Conservation (phyloP, 2,113 vertebrate genomes). For the Mirounga angustirostris region DNA sequence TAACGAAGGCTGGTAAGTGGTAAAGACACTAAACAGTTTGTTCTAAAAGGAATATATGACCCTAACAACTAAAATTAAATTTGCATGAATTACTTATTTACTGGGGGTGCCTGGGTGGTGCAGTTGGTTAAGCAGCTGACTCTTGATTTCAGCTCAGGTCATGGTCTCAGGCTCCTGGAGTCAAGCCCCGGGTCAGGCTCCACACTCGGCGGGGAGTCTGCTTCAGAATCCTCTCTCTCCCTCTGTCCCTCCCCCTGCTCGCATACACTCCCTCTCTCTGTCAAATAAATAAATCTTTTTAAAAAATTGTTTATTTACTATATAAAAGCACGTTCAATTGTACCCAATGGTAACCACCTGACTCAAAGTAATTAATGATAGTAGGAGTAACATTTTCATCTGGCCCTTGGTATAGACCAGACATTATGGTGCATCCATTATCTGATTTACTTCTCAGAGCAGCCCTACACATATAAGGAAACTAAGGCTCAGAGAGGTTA, state of each 20-base stretch:
- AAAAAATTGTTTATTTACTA: background rate
- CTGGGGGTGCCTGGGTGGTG: background rate
- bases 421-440: background rate
- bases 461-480: background rate
- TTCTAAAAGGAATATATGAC: background rate
- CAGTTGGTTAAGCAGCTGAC: background rate
- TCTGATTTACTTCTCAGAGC: background rate
- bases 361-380: background rate
- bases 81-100: constrained; percentile 27
- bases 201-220: background rate
- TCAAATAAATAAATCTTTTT: background rate
- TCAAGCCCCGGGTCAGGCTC: accelerated
- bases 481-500: background rate
- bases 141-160: background rate
- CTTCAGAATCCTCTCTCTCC: background rate
- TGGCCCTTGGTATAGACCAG: background rate
- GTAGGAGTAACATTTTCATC: background rate
- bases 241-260: background rate
- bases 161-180: background rate
- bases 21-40: background rate
- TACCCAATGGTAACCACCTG: background rate
- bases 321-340: background rate
- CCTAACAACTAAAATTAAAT: constrained; percentile 1
- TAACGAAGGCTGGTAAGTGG: background rate
- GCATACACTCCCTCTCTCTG: background rate